A percentile compares a stretch with the other conserved stretches of the same genome.
phyloP scores from a whole-genome alignment of 2,888 invertebrate genomes.

The Acanthococcus lagerstroemiae region DNA sequence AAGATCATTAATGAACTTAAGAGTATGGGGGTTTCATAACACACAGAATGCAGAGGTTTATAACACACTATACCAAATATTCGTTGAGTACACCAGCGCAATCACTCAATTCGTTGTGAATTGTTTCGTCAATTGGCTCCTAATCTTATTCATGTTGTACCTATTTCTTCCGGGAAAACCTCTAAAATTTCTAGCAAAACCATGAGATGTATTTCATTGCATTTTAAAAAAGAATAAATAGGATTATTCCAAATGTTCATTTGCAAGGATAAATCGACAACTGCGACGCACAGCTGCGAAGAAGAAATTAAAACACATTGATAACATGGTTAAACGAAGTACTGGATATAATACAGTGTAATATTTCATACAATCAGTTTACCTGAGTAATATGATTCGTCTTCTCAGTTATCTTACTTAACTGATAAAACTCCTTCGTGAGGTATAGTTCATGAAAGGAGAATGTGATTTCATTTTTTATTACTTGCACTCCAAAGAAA shows the following conservation, averaged over 20 bases:
- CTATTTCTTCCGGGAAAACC: slow-evolving; percentile 91
- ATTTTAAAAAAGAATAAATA: slow-evolving; percentile 70
- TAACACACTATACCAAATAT: slow-evolving; percentile 61
- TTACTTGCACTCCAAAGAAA: slow-evolving; percentile 97
- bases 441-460: slow-evolving; percentile 87
- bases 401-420: slow-evolving; percentile 66
- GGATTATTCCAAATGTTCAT: slow-evolving; percentile 90
- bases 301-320: too few relatives aligned
- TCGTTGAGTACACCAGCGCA: slow-evolving; percentile 67
- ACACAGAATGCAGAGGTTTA: too few relatives aligned
- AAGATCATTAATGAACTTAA: background rate
- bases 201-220: slow-evolving; percentile 53
- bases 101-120: slow-evolving; percentile 65
- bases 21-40: too few relatives aligned
- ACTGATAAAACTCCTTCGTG: slow-evolving; percentile 71
- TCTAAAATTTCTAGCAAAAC: slow-evolving; percentile 85
- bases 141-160: slow-evolving; percentile 62
- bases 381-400: slow-evolving; percentile 75
- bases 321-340: too few relatives aligned
- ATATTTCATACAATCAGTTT: slow-evolving; percentile 33
- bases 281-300: slow-evolving; percentile 66
- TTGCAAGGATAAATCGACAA: slow-evolving; percentile 87
- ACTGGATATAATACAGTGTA: background rate
- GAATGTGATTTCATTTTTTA: slow-evolving; percentile 87
- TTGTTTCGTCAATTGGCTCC: slow-evolving; percentile 84